Evolutionary conservation across 1,140 invertebrate genomes (phyloP).

Genomic region (Heliconius congener): DNA sequence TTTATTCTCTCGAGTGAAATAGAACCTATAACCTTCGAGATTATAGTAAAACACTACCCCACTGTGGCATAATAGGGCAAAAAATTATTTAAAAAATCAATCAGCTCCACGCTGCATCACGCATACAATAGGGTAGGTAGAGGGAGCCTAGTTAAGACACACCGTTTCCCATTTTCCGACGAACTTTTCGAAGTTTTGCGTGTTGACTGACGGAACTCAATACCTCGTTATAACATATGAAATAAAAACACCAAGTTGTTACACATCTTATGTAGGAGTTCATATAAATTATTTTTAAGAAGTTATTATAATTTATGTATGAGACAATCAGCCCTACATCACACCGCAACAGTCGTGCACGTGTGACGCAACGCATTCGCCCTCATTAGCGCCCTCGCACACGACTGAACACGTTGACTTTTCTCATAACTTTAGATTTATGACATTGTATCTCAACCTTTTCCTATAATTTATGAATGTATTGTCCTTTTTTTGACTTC

Average conservation of each 20-base stretch:
- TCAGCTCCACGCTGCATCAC: too few relatives aligned
- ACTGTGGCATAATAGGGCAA: too few relatives aligned
- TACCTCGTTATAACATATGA: not conserved
- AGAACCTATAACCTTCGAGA: too few relatives aligned
- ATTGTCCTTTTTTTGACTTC: too few relatives aligned
- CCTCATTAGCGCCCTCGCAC: constrained; percentile 27
- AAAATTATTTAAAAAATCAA: too few relatives aligned
- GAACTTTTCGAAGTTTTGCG: too few relatives aligned
- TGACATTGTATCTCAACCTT: not conserved
- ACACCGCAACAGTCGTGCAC: not conserved
- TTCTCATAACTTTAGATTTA: constrained; percentile 19
- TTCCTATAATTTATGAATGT: not conserved
- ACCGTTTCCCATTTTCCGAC: too few relatives aligned
- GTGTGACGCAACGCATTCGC: constrained; percentile 22
- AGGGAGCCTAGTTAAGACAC: too few relatives aligned
- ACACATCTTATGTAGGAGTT: not conserved
- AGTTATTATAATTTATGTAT: constrained; percentile 7
- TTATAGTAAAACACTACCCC: too few relatives aligned
- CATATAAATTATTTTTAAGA: not conserved
- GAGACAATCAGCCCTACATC: constrained; percentile 12
- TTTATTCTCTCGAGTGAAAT: too few relatives aligned
- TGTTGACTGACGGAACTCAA: too few relatives aligned
- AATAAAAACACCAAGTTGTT: not conserved
- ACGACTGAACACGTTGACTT: constrained; percentile 11
- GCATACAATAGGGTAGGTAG: too few relatives aligned